Evolutionary conservation across 2,797 vertebrate species (phyloP).

Genomic region (Sebastes steindachneri): DNA sequence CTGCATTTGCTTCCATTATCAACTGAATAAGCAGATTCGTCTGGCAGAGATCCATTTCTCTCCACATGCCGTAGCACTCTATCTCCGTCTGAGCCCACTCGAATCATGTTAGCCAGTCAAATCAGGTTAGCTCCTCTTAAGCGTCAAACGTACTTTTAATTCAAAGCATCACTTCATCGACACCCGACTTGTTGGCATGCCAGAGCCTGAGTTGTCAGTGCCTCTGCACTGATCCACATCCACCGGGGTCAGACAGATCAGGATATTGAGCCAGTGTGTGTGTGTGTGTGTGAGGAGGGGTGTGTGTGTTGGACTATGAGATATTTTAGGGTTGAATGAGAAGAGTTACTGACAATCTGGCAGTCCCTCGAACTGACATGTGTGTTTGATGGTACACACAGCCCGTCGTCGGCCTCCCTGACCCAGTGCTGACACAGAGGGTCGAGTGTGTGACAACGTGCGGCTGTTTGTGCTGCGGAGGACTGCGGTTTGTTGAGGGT

Average conservation of each 20-base stretch:
- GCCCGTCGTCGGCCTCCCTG: constrained; percentile 53
- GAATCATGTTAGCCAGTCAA: constrained; percentile 78
- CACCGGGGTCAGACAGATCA: constrained; percentile 71
- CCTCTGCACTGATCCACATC: constrained; percentile 77
- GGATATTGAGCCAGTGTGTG: constrained; percentile 40
- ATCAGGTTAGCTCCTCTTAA: constrained; percentile 79
- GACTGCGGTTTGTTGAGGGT: constrained; percentile 54
- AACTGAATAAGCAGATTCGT: constrained; percentile 63
- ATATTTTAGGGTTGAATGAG: constrained; percentile 69
- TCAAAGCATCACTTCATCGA: constrained; percentile 75
- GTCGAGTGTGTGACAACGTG: constrained; percentile 70
- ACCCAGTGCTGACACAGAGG: constrained; percentile 69
- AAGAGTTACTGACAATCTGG: constrained; percentile 73
- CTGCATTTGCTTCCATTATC: constrained; percentile 69
- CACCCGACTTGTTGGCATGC: constrained; percentile 66
- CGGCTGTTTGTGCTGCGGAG: constrained; percentile 61
- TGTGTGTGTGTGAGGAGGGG: neutral
- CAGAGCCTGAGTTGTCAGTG: constrained; percentile 66
- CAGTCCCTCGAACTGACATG: constrained; percentile 70
- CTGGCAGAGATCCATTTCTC: constrained; percentile 68
- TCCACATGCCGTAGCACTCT: constrained; percentile 50
- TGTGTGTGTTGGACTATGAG: constrained; percentile 8
- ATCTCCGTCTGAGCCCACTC: constrained; percentile 62
- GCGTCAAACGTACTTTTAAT: constrained; percentile 80
- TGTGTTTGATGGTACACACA: constrained; percentile 70